phyloP scores from a whole-genome alignment of 2,797 vertebrate species.

The Rhinophrynus dorsalis region DNA sequence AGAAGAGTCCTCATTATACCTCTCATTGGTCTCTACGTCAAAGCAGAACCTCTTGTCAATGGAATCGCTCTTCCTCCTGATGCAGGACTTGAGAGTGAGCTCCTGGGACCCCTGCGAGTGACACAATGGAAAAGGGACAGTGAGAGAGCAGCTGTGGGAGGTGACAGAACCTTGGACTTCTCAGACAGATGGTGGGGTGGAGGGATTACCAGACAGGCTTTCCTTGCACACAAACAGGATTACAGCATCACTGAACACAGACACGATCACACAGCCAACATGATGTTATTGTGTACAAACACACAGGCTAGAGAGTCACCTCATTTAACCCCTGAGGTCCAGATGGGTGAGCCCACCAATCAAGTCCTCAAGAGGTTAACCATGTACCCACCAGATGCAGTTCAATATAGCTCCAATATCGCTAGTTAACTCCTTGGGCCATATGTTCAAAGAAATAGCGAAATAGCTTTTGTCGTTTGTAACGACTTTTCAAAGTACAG shows the following conservation, averaged over 20 bases:
- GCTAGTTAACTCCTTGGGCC: too few species aligned
- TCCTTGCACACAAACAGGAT: conserved; percentile 25
- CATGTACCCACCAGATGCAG: too few species aligned
- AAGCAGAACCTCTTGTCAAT: conserved; percentile 98
- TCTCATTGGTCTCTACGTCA: conserved; percentile 89
- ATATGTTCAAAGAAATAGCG: too few species aligned
- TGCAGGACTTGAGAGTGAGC: conserved; percentile 86
- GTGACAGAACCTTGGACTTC: background rate
- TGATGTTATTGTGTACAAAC: background rate
- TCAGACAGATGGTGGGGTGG: conserved; percentile 13
- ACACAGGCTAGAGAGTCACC: too few species aligned
- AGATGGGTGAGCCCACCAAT: too few species aligned
- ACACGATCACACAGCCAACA: conserved; percentile 15
- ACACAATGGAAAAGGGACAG: conserved; percentile 39
- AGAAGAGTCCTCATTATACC: conserved; percentile 63
- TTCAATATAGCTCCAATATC: too few species aligned
- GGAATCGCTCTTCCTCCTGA: conserved; percentile 91
- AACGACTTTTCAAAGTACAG: too few species aligned
- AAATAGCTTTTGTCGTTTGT: too few species aligned
- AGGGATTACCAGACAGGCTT: conserved; percentile 38
- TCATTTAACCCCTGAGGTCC: too few species aligned
- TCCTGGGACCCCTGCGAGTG: conserved; percentile 74
- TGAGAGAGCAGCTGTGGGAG: background rate
- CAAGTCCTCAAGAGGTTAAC: too few species aligned
- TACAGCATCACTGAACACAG: background rate